A percentile compares a stretch with the other conserved stretches of the same genome.
Conservation (phyloP, 2,888 invertebrate genomes). For the Melolontha melolontha region DNA sequence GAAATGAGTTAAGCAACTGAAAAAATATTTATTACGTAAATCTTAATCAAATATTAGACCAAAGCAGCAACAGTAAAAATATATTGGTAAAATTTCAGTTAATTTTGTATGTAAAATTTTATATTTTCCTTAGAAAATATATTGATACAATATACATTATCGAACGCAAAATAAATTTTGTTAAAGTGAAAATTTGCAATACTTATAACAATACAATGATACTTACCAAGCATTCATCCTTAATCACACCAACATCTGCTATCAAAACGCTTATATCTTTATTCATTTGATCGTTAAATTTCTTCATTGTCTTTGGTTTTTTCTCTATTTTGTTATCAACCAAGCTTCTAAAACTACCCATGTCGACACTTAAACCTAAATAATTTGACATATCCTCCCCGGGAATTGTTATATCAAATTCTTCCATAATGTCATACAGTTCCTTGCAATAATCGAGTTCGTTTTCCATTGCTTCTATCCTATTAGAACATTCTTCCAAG, state of each 20-base stretch:
- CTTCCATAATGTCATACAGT: conserved; percentile 85
- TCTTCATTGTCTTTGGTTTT: conserved; percentile 75
- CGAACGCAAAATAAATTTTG: too few relatives aligned
- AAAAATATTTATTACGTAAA: too few relatives aligned
- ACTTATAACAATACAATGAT: too few relatives aligned
- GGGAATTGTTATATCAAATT: conserved; percentile 79
- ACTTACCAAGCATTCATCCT: conserved; percentile 77
- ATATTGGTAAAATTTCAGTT: too few relatives aligned
- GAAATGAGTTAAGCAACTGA: too few relatives aligned
- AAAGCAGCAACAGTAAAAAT: too few relatives aligned
- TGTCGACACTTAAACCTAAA: conserved; percentile 72
- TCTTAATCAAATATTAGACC: too few relatives aligned
- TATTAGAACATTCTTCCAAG: conserved; percentile 69
- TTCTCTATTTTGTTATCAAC: conserved; percentile 80
- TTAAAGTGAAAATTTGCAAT: too few relatives aligned
- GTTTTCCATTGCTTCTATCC: conserved; percentile 78
- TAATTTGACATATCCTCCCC: conserved; percentile 78
- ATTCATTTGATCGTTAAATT: conserved; percentile 80
- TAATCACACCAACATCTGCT: conserved; percentile 78
- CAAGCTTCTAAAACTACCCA: conserved; percentile 74
- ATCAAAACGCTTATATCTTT: conserved; percentile 82
- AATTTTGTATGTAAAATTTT: too few relatives aligned
- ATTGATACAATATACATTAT: too few relatives aligned
- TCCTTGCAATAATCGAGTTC: conserved; percentile 85
- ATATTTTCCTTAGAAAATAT: too few relatives aligned